Base-by-base conservation (phyloP, 2,113 vertebrate species). In the Melospiza georgiana region DNA sequence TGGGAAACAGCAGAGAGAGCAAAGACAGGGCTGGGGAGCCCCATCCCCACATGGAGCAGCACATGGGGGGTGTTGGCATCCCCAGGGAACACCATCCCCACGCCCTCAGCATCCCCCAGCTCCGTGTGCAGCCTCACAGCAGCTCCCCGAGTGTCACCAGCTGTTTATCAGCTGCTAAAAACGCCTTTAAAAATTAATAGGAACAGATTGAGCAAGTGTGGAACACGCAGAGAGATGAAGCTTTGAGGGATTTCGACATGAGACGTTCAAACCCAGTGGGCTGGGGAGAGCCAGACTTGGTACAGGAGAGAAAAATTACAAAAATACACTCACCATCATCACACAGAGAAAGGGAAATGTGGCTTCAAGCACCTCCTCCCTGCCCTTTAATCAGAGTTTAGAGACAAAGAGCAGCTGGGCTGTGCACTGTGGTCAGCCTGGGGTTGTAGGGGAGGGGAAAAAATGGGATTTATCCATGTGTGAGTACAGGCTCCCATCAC, bases 31-130 rank as follows among this genome's bases (percentile, higher is more conserved):
- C n/a, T 37, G 57, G 54, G 1, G 37, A 83, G 30, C n/a, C 22
- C 46, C 14, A 5, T 27, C 24, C 51, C 11, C 13, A 6, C 12
- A 28, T 3, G 27, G 20, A 52, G 35, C 30, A n/a, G 14, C 15
- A 1, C 6, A 0, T 3, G 1, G 37, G 15, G 62, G 57, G 35
- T 13, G 28, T 11, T 2, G 14, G 59, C 43, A 87, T 14, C 77
- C 63, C 33, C 2, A 31, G 19, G 48, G 84, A 85, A 63, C 7
- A 2, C 7, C 4, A 21, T 10, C 69, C 66, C 1, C 0, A 3
- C 0, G 12, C 22, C 27, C 41, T 28, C 5, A 0, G 51, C 0
- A 24, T 24, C 46, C 78, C 9, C 52, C 24, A 10, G 30, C 73
- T 28, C 16, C 0, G 9, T 1, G 11, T 0, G 13, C 7, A 6